Conservation (phyloP, 1,140 invertebrate species). For the Maniola jurtina region DNA sequence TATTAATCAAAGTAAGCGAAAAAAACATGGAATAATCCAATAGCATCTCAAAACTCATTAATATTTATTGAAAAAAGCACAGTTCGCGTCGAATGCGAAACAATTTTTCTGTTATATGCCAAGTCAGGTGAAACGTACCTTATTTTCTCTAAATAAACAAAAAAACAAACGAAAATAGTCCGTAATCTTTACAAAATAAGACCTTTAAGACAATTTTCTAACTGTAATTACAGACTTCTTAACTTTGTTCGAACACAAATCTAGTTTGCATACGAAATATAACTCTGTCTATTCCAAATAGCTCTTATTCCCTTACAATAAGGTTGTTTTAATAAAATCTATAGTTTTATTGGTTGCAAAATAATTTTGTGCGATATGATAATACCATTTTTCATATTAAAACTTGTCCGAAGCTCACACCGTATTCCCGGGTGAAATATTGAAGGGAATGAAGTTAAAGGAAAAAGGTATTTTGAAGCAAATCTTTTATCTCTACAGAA, state of each 20-base stretch:
- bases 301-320: conserved; percentile 31
- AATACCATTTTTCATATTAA: conserved; percentile 77
- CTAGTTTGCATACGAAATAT: conserved; percentile 20
- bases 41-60: conserved; percentile 62
- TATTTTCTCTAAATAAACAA: conserved; percentile 14
- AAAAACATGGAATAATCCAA: conserved; percentile 50
- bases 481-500: conserved; percentile 20
- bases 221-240: conserved; percentile 16
- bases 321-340: conserved; percentile 29
- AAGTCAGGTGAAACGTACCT: conserved; percentile 58
- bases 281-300: conserved; percentile 23
- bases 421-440: conserved; percentile 46
- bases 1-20: conserved; percentile 66
- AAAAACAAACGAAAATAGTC: conserved; percentile 26
- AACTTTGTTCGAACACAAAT: conserved; percentile 29
- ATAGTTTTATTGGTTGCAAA: conserved; percentile 6
- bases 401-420: conserved; percentile 48
- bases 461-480: conserved; percentile 30
- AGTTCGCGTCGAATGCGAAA: conserved; percentile 64
- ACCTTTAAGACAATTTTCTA: conserved; percentile 1
- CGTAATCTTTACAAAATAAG: conserved; percentile 29
- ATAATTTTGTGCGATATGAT: conserved; percentile 52
- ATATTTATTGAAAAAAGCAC: conserved; percentile 73
- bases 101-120: conserved; percentile 67
- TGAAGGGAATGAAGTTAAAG: conserved; percentile 39